Evolutionary conservation across 2,797 vertebrate genomes (phyloP).

Genomic region (Coranthus polyacanthus): DNA sequence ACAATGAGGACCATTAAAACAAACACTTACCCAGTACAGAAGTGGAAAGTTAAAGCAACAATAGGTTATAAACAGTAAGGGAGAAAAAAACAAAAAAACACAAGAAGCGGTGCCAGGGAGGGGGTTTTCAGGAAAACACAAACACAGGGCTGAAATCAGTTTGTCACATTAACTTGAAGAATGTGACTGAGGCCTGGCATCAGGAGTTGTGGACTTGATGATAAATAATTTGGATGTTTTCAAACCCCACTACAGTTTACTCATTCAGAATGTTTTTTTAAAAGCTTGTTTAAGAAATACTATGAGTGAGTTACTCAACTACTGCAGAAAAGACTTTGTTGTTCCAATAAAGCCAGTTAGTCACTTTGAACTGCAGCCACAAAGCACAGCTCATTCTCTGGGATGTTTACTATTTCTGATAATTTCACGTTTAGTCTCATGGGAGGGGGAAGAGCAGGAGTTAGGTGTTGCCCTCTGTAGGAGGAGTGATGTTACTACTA

Average conservation of each 20-base stretch:
- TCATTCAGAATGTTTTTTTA: constrained; percentile 7
- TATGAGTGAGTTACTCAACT: not conserved
- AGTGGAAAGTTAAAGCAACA: constrained; percentile 52
- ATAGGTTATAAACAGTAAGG: constrained; percentile 27
- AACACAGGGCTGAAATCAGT: constrained; percentile 52
- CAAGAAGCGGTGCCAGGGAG: constrained; percentile 4
- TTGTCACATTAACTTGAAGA: constrained; percentile 70
- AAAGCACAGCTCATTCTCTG: constrained; percentile 26
- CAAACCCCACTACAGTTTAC: constrained; percentile 18
- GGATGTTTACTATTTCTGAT: constrained; percentile 45
- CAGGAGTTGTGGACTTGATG: constrained; percentile 10
- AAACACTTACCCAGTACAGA: constrained; percentile 34
- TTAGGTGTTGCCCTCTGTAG: constrained; percentile 64
- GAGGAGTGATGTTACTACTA: constrained; percentile 16
- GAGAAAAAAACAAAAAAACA: constrained; percentile 40
- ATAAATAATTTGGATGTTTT: constrained; percentile 28
- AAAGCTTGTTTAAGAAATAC: constrained; percentile 19
- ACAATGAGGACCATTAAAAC: constrained; percentile 54
- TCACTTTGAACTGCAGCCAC: constrained; percentile 16
- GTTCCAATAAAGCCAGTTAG: constrained; percentile 7
- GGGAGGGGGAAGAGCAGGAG: constrained; percentile 4
- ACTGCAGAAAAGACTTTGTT: constrained; percentile 15
- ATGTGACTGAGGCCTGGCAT: constrained; percentile 65
- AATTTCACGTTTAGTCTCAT: constrained; percentile 18
- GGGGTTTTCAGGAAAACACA: constrained; percentile 31